Conservation (phyloP, 2,113 vertebrate species). For the Sebastes fasciatus region DNA sequence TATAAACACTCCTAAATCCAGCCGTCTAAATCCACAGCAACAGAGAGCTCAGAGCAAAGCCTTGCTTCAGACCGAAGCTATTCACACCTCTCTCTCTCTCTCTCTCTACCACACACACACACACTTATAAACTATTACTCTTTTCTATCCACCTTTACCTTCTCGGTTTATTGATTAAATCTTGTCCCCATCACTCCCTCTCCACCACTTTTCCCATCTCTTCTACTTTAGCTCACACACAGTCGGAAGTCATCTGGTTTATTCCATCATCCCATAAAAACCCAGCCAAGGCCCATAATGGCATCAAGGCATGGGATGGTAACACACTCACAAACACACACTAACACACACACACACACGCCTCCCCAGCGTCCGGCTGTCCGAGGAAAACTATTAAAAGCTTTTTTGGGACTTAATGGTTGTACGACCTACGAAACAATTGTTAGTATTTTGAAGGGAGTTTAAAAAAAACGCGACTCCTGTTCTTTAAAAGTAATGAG, state of each 20-base stretch:
- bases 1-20: constrained; percentile 37
- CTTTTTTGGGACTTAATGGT: not conserved
- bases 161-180: not conserved
- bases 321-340: not conserved
- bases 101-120: not conserved
- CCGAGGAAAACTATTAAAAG: constrained; percentile 12
- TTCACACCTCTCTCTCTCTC: constrained; percentile 37
- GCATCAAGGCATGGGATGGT: not conserved
- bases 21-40: constrained; percentile 38
- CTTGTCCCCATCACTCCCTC: not conserved
- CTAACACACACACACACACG: not conserved
- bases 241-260: not conserved
- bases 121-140: not conserved
- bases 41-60: constrained; percentile 52
- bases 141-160: not conserved
- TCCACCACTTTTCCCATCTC: too few species aligned
- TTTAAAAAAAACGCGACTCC: too few species aligned
- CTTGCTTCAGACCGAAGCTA: constrained; percentile 36
- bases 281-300: not conserved
- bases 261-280: constrained; percentile 15
- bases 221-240: not conserved
- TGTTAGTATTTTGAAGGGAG: not conserved
- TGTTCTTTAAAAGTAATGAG: too few species aligned
- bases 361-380: not conserved
- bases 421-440: not conserved